A percentile compares a stretch with the other conserved stretches of the same genome.
Evolutionary conservation across 2,797 vertebrate species (phyloP).

Genomic region (Macrochelys suwanniensis): DNA sequence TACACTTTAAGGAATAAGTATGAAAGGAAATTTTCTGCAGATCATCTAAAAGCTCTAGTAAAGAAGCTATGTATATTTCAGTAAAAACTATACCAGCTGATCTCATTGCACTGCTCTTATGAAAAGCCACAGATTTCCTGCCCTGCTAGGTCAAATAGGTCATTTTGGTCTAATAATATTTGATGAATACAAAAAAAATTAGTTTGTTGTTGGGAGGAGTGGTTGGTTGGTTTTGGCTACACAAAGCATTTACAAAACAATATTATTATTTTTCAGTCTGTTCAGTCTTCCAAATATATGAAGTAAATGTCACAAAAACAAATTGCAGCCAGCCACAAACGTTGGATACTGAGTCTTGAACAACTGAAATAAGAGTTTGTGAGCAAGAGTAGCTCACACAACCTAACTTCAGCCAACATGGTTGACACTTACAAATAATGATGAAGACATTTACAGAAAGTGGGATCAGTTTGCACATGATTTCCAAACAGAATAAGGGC

Average conservation of each 20-base stretch:
- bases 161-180: not conserved
- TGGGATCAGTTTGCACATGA: conserved; percentile 33
- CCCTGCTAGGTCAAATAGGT: not conserved
- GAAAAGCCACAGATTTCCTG: not conserved
- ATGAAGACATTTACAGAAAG: conserved; percentile 13
- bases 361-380: conserved; percentile 1
- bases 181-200: not conserved
- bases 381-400: not conserved
- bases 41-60: not conserved
- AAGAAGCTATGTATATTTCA: not conserved
- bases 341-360: conserved; percentile 30
- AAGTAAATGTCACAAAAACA: conserved; percentile 16
- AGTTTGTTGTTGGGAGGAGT: not conserved
- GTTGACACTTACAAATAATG: not conserved
- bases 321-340: not conserved
- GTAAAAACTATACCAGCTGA: not conserved
- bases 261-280: not conserved
- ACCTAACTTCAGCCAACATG: not conserved
- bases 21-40: not conserved
- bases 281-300: not conserved
- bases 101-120: not conserved
- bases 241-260: not conserved
- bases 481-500: not conserved
- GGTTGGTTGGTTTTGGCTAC: not conserved
- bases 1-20: not conserved